Evolutionary conservation across 1,140 invertebrate species (phyloP), one percentile per base, ranked within the genome.

Genomic region (Sesamia nonagrioides): DNA sequence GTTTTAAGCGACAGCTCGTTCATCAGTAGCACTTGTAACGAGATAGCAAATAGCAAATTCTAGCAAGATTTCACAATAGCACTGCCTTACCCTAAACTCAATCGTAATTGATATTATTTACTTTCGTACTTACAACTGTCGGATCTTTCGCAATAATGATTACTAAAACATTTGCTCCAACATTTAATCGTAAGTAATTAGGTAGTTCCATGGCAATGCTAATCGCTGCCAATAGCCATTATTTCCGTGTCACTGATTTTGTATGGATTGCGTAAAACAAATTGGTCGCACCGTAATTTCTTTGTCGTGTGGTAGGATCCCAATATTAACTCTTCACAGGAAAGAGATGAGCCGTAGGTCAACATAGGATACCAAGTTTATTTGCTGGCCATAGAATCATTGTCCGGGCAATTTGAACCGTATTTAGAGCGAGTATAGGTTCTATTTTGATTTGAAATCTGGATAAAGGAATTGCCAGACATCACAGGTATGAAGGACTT

Each of bases 241-340:
- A 74, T 74, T 74, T 74, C 71, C 71, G 35, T 74, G 71, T 74
- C 69, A 74, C 54, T 52, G 18, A 72, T 61, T 78, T 27, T 18
- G 15, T 37, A 27, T 35, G 11, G 40, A 73, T 69, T 63, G 77
- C 35, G 40, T 69, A 73, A 73, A 63, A 73, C 58, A 48, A 52
- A 58, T 60, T 56, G 27, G 61, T 45, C 48, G 52, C 66, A n/a
- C 17, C 27, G 27, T n/a, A 50, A 48, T 50, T 45, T 33, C 18
- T 40, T 37, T 60, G 50, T n/a, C 18, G 21, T 78, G 50, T 63
- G 72, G 13, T 15, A 35, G 1, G 18, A 61, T 88, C 90, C 89
- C 84, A 86, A 87, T 82, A 89, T 91, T 91, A 89, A 91, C 91
- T 88, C 86, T 91, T 90, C 88, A 91, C 88, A 87, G 89, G 86